Evolutionary conservation across 2,113 vertebrate species (phyloP), one percentile per base, ranked within the genome.

Genomic region (Holacanthus passer): DNA sequence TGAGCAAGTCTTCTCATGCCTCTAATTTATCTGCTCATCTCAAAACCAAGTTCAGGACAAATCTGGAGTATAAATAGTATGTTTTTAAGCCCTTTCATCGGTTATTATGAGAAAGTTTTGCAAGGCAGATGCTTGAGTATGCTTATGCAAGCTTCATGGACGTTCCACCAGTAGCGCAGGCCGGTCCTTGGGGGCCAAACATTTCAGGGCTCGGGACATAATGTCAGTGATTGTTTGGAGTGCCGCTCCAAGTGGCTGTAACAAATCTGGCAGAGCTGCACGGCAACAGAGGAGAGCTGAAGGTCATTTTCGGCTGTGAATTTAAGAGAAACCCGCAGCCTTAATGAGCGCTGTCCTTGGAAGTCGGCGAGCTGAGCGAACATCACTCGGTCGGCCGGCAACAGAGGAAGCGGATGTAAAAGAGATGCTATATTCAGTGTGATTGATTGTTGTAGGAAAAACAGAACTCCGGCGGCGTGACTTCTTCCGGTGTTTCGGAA

Each of bases 341-440:
- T 70, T 92, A 93, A 91, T 84, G 83, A 93, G 88, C 58, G 1
- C 32, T 27, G 88, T 85, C 82, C 87, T 88, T 89, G 82, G 68
- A 90, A 73, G 68, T 68, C 60, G 22, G 7, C 20, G 77, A 81
- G 83, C 79, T 24, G 76, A 87, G 72, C 32, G 41, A 85, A 86
- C 86, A 89, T 81, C 87, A 87, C 41, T 84, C 50, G 73, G 53
- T 12, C 50, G 35, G 69, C 41, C 63, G 67, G 84, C 48, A 90
- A 58, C 82, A 78, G 80, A 79, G 59, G 29, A 37, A 41, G 79
- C 58, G 53, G 66, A 84, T 67, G 83, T 81, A 68, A 83, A 79
- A 69, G 71, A 85, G 82, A 84, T 55, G 70, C 74, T 83, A 77
- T 67, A 79, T 74, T 81, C 81, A 77, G 85, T 35, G 62, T 76